Percentiles rank a stretch among this genome's conserved stretches.
Conservation (phyloP, 2,113 vertebrate genomes). For the Tetrax tetrax region DNA sequence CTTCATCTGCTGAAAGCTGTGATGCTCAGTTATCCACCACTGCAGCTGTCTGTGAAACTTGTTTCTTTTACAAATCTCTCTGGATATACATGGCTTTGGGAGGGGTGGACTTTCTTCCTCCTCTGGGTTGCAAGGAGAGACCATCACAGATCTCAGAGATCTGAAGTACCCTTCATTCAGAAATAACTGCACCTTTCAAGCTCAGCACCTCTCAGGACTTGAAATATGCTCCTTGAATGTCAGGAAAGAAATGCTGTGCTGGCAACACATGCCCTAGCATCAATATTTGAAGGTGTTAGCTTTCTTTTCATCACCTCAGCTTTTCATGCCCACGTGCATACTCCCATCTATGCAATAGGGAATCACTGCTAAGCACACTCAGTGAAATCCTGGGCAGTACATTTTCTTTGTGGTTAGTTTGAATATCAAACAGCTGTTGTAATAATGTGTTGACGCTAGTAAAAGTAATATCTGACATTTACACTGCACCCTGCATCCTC, state of each 20-base stretch:
- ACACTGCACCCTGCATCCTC: not conserved
- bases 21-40: not conserved
- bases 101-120: not conserved
- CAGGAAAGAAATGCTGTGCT: conserved; percentile 18
- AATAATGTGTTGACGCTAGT: not conserved
- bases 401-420: conserved; percentile 20
- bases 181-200: conserved; percentile 32
- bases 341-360: not conserved
- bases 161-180: conserved; percentile 26
- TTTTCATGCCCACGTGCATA: not conserved
- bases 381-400: not conserved
- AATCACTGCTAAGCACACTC: not conserved
- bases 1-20: not conserved
- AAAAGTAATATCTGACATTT: conserved; percentile 14
- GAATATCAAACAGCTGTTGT: conserved; percentile 7
- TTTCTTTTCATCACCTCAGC: conserved; percentile 32
- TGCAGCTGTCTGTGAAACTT: not conserved
- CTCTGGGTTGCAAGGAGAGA: not conserved
- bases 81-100: not conserved
- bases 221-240: conserved; percentile 11
- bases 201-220: conserved; percentile 8
- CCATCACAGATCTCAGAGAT: not conserved
- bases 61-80: conserved; percentile 24
- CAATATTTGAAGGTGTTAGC: conserved; percentile 17
- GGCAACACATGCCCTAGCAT: not conserved